Evolutionary conservation across 2,888 invertebrate species (phyloP).

Genomic region (Chaetogeoica ovagalla): DNA sequence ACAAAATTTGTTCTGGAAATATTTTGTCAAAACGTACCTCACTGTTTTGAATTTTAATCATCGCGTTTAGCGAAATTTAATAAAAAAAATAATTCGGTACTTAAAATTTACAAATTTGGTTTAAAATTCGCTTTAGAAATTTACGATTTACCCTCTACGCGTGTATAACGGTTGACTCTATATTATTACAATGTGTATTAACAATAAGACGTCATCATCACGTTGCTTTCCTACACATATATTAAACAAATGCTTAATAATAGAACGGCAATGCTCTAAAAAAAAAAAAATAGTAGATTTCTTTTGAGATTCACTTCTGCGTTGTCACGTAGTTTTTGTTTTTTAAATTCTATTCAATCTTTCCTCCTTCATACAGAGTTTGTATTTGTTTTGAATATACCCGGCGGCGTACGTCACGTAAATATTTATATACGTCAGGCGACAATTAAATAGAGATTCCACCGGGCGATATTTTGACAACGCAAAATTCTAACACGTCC

Average conservation of each 20-base stretch:
- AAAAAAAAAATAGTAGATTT: constrained; percentile 29
- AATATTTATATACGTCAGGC: constrained; percentile 20
- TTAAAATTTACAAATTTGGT: background rate
- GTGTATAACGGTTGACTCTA: constrained; percentile 6
- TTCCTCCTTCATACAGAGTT: constrained; percentile 5
- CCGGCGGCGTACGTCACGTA: too few species aligned
- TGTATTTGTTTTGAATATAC: constrained; percentile 33
- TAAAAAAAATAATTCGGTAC: background rate
- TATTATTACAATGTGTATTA: too few species aligned
- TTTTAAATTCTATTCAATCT: constrained; percentile 34
- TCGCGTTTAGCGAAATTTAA: too few species aligned
- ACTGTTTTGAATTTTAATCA: too few species aligned
- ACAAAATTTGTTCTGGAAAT: too few species aligned
- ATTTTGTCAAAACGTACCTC: too few species aligned
- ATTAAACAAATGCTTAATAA: too few species aligned
- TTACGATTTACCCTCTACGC: background rate
- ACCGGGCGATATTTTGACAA: constrained; percentile 13
- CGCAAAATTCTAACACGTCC: constrained; percentile 26
- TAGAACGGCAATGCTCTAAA: constrained; percentile 3
- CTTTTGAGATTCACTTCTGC: constrained; percentile 35
- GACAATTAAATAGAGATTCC: constrained; percentile 26
- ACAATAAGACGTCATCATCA: constrained; percentile 3
- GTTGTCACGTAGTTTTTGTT: constrained; percentile 34
- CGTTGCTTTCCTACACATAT: constrained; percentile 25
- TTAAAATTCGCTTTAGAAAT: background rate